Conservation (phyloP, 2,797 vertebrate species). For the Gallinago nigripennis region DNA sequence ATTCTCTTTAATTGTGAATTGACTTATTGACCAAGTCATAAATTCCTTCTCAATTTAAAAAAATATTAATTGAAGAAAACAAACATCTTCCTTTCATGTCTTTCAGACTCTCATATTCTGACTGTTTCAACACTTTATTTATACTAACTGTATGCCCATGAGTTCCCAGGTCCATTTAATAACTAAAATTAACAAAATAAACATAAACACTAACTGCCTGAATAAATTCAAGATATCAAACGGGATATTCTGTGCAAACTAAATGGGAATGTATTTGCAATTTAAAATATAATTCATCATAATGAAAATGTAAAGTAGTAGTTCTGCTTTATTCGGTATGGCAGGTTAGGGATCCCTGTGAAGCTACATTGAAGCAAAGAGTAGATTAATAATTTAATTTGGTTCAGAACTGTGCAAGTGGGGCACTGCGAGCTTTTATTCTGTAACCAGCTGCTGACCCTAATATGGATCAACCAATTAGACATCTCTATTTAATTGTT, state of each 20-base stretch:
- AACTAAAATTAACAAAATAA: slow-evolving; percentile 69
- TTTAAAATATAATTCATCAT: slow-evolving; percentile 95
- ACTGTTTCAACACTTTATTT: slow-evolving; percentile 13
- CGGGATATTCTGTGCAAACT: slow-evolving; percentile 60
- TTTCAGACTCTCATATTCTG: slow-evolving; percentile 2
- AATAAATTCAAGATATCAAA: slow-evolving; percentile 75
- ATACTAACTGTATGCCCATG: not conserved
- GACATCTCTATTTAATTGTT: slow-evolving; percentile 93
- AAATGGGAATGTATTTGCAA: slow-evolving; percentile 89
- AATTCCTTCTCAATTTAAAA: not conserved
- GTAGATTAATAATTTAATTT: slow-evolving; percentile 99
- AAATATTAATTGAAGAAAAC: not conserved
- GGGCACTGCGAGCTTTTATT: slow-evolving; percentile 80
- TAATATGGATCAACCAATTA: slow-evolving; percentile 94
- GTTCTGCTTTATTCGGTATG: slow-evolving; percentile 97
- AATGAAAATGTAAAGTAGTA: slow-evolving; percentile 99
- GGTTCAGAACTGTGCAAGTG: slow-evolving; percentile 85
- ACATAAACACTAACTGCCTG: slow-evolving; percentile 54
- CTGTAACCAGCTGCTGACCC: slow-evolving; percentile 89
- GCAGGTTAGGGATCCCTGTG: slow-evolving; percentile 95
- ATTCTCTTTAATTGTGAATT: slow-evolving; percentile 9
- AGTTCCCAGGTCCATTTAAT: slow-evolving; percentile 47
- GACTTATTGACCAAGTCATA: not conserved
- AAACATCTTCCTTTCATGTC: not conserved
- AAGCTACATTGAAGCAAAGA: slow-evolving; percentile 91